phyloP scores from a whole-genome alignment of 2,888 invertebrate genomes.

The Lomographa bimaculata region DNA sequence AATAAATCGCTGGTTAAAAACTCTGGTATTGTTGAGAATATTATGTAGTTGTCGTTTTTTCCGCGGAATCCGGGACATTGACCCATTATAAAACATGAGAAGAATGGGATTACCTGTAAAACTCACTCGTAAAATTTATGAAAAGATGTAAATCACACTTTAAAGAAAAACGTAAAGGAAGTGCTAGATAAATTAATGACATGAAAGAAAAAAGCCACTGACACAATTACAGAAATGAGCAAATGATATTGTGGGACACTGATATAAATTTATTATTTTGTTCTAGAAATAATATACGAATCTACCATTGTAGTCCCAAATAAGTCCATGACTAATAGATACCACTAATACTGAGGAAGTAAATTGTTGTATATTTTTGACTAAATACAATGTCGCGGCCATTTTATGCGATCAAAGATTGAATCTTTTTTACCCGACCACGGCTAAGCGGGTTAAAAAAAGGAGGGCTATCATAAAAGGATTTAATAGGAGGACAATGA shows the following conservation, averaged over 20 bases:
- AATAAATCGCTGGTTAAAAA: constrained; percentile 27
- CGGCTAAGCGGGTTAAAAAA: too few species aligned
- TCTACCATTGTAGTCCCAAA: too few species aligned
- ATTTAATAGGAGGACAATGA: too few species aligned
- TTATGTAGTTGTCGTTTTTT: constrained; percentile 37
- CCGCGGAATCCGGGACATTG: constrained; percentile 38
- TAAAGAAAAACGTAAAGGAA: constrained; percentile 30
- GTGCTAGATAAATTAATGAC: constrained; percentile 29
- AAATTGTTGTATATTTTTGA: too few species aligned
- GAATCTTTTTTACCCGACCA: too few species aligned
- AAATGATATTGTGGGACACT: constrained; percentile 10
- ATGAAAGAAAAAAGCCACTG: constrained; percentile 16
- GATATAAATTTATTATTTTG: neutral
- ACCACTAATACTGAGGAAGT: too few species aligned
- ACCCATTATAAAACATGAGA: constrained; percentile 39
- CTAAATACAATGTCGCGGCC: too few species aligned
- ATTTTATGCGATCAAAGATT: too few species aligned
- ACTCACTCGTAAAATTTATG: constrained; percentile 39
- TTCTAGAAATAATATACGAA: too few species aligned
- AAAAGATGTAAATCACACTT: constrained; percentile 33
- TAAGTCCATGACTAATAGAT: too few species aligned
- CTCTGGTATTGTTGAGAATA: constrained; percentile 35
- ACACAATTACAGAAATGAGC: constrained; percentile 14
- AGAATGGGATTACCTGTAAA: constrained; percentile 44
- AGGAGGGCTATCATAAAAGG: too few species aligned